Evolutionary conservation across 2,113 vertebrate species (phyloP).

Genomic region (Siphamia tubifer): DNA sequence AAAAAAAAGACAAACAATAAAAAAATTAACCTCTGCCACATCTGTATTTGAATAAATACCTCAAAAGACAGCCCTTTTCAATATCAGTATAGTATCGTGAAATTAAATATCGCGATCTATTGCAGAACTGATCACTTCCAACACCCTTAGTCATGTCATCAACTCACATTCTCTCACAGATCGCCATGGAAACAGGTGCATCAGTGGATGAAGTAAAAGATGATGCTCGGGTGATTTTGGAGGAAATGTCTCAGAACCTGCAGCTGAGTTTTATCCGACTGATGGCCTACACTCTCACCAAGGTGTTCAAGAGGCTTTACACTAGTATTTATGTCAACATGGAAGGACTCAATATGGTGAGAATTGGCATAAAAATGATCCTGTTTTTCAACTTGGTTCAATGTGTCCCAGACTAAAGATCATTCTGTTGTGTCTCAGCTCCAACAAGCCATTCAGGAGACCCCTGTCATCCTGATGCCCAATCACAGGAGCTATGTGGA

Average conservation of each 20-base stretch:
- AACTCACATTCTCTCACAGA: constrained; percentile 59
- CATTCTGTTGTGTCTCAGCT: constrained; percentile 75
- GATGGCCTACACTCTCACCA: constrained; percentile 86
- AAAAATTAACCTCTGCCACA: too few relatives aligned
- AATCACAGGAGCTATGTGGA: constrained; percentile 96
- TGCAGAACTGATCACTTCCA: too few relatives aligned
- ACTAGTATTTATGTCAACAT: constrained; percentile 89
- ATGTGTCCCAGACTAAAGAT: too few relatives aligned
- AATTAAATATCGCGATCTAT: too few relatives aligned
- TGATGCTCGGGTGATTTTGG: constrained; percentile 83
- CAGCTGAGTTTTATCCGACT: constrained; percentile 87
- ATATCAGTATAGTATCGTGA: too few relatives aligned
- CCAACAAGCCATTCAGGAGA: constrained; percentile 86
- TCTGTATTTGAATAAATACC: too few relatives aligned
- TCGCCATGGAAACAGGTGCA: constrained; percentile 84
- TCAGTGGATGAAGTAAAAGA: constrained; percentile 83
- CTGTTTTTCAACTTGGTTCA: not conserved
- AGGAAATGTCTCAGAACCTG: constrained; percentile 94
- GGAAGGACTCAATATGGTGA: constrained; percentile 90
- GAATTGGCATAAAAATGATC: too few relatives aligned
- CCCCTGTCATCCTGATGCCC: constrained; percentile 93
- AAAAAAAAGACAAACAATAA: too few relatives aligned
- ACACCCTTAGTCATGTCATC: too few relatives aligned
- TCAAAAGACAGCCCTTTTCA: too few relatives aligned
- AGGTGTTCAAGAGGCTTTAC: constrained; percentile 92